phyloP scores from a whole-genome alignment of 2,888 invertebrate species.

The Malthinus seriepunctatus region DNA sequence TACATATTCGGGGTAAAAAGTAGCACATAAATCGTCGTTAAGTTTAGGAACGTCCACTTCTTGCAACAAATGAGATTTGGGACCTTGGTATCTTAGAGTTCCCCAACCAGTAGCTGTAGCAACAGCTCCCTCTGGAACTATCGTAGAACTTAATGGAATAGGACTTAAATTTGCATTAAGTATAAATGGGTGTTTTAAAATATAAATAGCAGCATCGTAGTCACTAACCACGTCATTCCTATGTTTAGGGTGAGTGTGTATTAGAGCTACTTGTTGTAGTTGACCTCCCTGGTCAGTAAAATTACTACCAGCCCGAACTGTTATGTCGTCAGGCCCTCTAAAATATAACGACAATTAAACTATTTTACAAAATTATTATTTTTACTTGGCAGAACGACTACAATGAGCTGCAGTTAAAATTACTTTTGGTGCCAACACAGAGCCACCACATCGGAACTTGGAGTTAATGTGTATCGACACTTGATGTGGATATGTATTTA shows the following conservation, averaged over 20 bases:
- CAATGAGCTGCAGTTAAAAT: conserved; percentile 5
- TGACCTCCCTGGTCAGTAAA: neutral
- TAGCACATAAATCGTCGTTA: neutral
- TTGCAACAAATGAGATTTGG: neutral
- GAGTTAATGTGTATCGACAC: neutral
- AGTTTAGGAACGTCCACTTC: conserved; percentile 1
- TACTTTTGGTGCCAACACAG: neutral
- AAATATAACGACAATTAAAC: no score
- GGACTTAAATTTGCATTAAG: neutral
- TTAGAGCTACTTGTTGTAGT: neutral
- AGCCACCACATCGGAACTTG: neutral
- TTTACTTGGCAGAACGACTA: neutral
- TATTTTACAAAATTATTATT: no score
- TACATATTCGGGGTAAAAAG: neutral
- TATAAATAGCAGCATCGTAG: conserved; percentile 2
- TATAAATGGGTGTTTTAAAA: neutral
- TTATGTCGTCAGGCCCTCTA: no score
- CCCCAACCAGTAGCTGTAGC: conserved; percentile 11
- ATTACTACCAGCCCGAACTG: conserved; percentile 2
- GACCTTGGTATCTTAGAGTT: neutral
- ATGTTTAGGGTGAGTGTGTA: neutral
- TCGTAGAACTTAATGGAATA: neutral
- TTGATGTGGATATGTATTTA: neutral
- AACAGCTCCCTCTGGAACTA: neutral
- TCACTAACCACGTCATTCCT: neutral